Evolutionary conservation across 2,113 vertebrate genomes (phyloP), one percentile per base, ranked within the genome.

Genomic region (Charina bottae): DNA sequence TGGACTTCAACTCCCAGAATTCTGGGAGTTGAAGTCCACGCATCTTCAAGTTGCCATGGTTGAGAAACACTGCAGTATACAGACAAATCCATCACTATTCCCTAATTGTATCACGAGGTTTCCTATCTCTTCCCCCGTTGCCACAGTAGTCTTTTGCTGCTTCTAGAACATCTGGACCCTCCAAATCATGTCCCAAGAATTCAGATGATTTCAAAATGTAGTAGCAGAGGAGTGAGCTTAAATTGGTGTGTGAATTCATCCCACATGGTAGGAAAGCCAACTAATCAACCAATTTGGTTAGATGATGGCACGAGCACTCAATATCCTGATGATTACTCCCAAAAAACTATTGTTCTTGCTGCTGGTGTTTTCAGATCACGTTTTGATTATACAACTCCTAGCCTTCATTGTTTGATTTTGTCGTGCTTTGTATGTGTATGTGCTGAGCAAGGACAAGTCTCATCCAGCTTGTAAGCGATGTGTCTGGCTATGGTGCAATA

Each of bases 311-410:
- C 21, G 72, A 78, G 33, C 33, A 42, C 7, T 78, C 33, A 42
- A 17, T 12, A 10, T 24, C 19, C 58, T 33, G 8, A 58, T 60
- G 2, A 54, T 2, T 33, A 3, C 33, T 59, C 1, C 55, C 37
- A 33, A 64, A 2, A 9, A 4, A 0, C 53, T 0, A 0, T 0
- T 0, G 6, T 1, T 42, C 6, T 12, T 64, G 46, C 12, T 6
- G 78, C 0, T n/a, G 54, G 1, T 87, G 17, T 13, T 53, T 4
- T 10, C 0, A 1, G 17, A 0, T 3, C 84, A 60, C 60, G 7
- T 54, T 24, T 49, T 23, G 23, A 60, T 60, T 23, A 26, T 60
- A 46, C 12, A 60, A 13, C 11, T 87, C 83, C 11, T 13, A 46
- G 9, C 2, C 60, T 13, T 37, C 64, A 49, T 83, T 26, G 78